Conservation (phyloP, 2,888 invertebrate species). For the Fragum whitleyi region DNA sequence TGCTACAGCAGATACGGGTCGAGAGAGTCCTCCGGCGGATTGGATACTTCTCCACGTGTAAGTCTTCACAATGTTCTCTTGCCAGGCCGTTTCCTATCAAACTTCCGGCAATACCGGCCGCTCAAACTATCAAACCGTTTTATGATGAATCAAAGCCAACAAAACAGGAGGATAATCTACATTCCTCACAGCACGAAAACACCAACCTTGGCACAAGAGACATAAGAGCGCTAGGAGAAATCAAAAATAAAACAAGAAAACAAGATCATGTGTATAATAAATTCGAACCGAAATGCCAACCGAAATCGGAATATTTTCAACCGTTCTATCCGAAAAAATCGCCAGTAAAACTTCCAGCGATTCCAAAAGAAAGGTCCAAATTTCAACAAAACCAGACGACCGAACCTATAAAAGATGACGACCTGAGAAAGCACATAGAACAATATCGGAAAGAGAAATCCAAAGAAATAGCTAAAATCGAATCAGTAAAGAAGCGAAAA, state of each 20-base stretch:
- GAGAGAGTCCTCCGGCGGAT: slow-evolving; percentile 48
- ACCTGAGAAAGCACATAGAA: slow-evolving; percentile 9
- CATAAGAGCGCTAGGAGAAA: slow-evolving; percentile 8
- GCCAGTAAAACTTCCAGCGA: slow-evolving; percentile 40
- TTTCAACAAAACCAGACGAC: background rate
- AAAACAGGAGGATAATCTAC: background rate
- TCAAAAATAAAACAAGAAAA: slow-evolving; percentile 17
- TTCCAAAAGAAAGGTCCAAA: slow-evolving; percentile 32
- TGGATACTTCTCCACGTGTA: slow-evolving; percentile 34
- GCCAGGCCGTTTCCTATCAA: background rate
- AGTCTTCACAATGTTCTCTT: background rate
- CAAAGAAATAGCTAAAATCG: background rate
- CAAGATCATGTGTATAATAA: background rate
- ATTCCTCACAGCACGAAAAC: background rate
- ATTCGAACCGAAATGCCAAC: background rate
- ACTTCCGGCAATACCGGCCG: slow-evolving; percentile 13
- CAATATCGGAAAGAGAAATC: background rate
- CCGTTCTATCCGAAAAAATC: slow-evolving; percentile 48
- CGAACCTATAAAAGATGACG: slow-evolving; percentile 15
- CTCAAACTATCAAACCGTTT: slow-evolving; percentile 12
- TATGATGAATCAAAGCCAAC: background rate
- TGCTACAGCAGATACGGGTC: slow-evolving; percentile 49
- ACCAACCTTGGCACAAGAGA: slow-evolving; percentile 1
- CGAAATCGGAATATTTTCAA: slow-evolving; percentile 37
- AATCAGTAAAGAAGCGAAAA: slow-evolving; percentile 8